Evolutionary conservation across 2,797 vertebrate species (phyloP).

Genomic region (Yasuhikotakia modesta): DNA sequence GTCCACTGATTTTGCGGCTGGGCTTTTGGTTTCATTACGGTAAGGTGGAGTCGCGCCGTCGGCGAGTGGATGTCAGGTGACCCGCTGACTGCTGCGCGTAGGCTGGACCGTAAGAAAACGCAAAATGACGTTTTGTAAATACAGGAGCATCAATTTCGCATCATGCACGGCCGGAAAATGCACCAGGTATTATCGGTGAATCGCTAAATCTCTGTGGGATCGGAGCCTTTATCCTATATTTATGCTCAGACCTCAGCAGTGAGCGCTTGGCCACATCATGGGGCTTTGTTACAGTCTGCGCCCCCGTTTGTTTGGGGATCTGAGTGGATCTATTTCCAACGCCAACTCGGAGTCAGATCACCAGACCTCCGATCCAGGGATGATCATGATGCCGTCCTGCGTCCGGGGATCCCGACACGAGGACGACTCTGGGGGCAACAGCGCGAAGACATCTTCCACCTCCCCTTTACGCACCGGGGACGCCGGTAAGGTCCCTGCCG

Average conservation of each 20-base stretch:
- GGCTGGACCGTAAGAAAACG: slow-evolving; percentile 75
- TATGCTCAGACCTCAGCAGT: slow-evolving; percentile 65
- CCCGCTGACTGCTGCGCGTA: slow-evolving; percentile 74
- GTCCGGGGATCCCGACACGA: slow-evolving; percentile 72
- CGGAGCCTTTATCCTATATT: slow-evolving; percentile 61
- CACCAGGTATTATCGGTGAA: slow-evolving; percentile 66
- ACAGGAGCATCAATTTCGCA: slow-evolving; percentile 76
- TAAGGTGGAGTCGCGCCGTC: slow-evolving; percentile 86
- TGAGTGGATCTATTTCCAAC: slow-evolving; percentile 82
- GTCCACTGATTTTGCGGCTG: slow-evolving; percentile 56
- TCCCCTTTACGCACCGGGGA: slow-evolving; percentile 76
- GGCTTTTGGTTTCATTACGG: slow-evolving; percentile 82
- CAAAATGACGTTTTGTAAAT: slow-evolving; percentile 86
- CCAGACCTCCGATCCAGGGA: slow-evolving; percentile 73
- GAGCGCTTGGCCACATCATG: slow-evolving; percentile 80
- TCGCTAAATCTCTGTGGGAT: slow-evolving; percentile 63
- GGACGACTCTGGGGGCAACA: slow-evolving; percentile 75
- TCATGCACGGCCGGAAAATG: slow-evolving; percentile 67
- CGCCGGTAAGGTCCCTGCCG: slow-evolving; percentile 70
- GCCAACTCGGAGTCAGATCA: slow-evolving; percentile 82
- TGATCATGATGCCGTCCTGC: slow-evolving; percentile 63
- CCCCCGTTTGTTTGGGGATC: slow-evolving; percentile 91
- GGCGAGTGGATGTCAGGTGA: slow-evolving; percentile 84
- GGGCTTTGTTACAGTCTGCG: slow-evolving; percentile 95
- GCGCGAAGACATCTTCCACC: slow-evolving; percentile 62